Base-by-base conservation (phyloP, 1,140 invertebrate genomes). In the Caenorhabditis remanei region DNA sequence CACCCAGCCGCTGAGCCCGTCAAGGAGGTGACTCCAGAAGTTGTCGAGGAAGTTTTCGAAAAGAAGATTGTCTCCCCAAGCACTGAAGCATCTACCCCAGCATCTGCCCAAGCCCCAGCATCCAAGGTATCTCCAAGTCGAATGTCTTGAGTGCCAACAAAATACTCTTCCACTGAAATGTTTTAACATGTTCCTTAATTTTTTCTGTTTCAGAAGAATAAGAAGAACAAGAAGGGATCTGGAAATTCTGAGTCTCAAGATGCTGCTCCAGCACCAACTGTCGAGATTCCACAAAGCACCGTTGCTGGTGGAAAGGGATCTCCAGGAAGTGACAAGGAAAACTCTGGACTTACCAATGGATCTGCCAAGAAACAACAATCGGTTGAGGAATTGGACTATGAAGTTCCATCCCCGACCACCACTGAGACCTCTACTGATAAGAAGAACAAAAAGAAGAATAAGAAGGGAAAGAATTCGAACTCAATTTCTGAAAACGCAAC, bases 211-310 rank as follows among this genome's bases (percentile, higher is more conserved):
- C 58, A 86, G 65, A 86, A 86, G 24, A 65, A 61, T 14, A 86
- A 86, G 75, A 86, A 86, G 75, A 83, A 86, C 75, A 86, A 86
- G 85, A 61, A 86, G 50, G 83, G 83, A 85, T 50, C 46, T 16
- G 61, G 61, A 65, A 85, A 43, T 32, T 61, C 55, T 11, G 83
- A 85, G 43, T 65, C 83, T 65, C 55, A 85, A 0, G 83, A 83
- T 8, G 58, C 41, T 55, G 46, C 65, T 13, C 48, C 63, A 75
- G 56, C 85, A 4, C 46, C 50, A 56, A 61, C 53, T 79, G 85
- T 56, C n/a, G 85, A 79, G 19, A 79, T 79, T 24, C 67, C 85
- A 75, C 65, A 71, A 19, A 48, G n/a, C 40, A 82, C 55, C 16
- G 24, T 32, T 32, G 71, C 21, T 9, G 71, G 46, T 53, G 46